phyloP scores from a whole-genome alignment of 2,797 vertebrate species.

The Manis crassicaudata region DNA sequence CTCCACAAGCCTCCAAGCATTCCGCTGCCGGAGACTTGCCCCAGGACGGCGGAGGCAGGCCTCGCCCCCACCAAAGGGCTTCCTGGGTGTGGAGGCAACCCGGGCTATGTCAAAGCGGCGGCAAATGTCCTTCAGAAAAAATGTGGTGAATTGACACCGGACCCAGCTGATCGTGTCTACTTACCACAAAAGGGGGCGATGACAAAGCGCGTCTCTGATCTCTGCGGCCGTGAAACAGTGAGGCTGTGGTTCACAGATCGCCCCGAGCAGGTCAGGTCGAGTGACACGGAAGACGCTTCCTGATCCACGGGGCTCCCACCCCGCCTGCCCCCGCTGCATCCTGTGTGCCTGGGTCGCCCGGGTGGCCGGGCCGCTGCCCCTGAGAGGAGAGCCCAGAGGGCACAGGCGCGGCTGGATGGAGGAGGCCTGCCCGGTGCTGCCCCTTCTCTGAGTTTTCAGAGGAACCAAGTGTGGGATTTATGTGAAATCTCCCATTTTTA shows the following conservation, averaged over 20 bases:
- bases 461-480: not conserved
- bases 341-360: too few species aligned
- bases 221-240: not conserved
- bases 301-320: too few species aligned
- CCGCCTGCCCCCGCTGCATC: too few species aligned
- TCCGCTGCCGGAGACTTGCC: not conserved
- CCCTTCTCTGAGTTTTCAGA: not conserved
- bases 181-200: too few species aligned
- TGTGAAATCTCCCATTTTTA: not conserved
- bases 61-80: rapidly evolving
- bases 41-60: not conserved
- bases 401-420: rapidly evolving
- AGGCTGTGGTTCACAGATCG: not conserved
- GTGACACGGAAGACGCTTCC: too few species aligned
- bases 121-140: not conserved
- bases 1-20: too few species aligned
- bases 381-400: not conserved
- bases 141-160: too few species aligned
- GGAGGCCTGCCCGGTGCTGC: rapidly evolving
- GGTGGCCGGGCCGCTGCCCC: not conserved
- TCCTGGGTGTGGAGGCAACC: not conserved
- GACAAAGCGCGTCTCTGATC: too few species aligned
- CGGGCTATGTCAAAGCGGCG: not conserved
- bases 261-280: too few species aligned
- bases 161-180: not conserved